A percentile compares a stretch with the other conserved stretches of the same genome.
Conservation (phyloP, 92 coral and sea anemone species). For the Porites rus region DNA sequence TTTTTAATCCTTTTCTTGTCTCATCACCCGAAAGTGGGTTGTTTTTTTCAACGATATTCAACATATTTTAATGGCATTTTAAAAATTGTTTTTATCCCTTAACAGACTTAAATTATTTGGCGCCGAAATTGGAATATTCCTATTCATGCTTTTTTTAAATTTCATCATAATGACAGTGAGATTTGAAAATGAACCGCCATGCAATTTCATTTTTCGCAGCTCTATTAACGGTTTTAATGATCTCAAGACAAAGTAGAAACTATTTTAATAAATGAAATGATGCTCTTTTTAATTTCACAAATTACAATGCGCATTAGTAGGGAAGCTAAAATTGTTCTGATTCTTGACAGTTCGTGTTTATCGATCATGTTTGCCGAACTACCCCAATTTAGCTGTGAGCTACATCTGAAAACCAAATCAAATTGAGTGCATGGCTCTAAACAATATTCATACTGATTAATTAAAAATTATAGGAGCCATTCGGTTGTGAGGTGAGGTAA, state of each 20-base stretch:
- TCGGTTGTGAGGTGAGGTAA: slow-evolving; percentile 7
- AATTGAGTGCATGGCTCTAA: slow-evolving; percentile 65
- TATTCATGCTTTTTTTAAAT: slow-evolving; percentile 18
- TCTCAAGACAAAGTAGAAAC: slow-evolving; percentile 63
- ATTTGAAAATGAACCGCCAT: slow-evolving; percentile 49
- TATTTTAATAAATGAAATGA: slow-evolving; percentile 70
- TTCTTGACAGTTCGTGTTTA: slow-evolving; percentile 59
- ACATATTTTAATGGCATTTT: slow-evolving; percentile 36
- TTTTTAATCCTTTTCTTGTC: slow-evolving; percentile 21
- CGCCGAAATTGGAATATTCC: slow-evolving; percentile 25
- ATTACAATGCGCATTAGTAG: slow-evolving; percentile 68
- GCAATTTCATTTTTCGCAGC: slow-evolving; percentile 61
- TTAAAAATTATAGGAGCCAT: slow-evolving; percentile 56
- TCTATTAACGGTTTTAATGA: slow-evolving; percentile 72
- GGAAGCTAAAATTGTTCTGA: slow-evolving; percentile 60
- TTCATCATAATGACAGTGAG: slow-evolving; percentile 39
- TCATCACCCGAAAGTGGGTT: slow-evolving; percentile 17
- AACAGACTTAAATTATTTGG: slow-evolving; percentile 41
- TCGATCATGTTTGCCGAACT: slow-evolving; percentile 63
- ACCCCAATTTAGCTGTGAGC: slow-evolving; percentile 77
- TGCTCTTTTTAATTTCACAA: slow-evolving; percentile 76
- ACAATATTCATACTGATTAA: slow-evolving; percentile 75
- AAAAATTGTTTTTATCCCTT: slow-evolving; percentile 27
- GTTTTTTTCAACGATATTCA: slow-evolving; percentile 23
- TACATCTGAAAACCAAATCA: slow-evolving; percentile 78